Evolutionary conservation across 35 echinoderm and acorn worm genomes (phyloP), one percentile per base, ranked within the genome.

Genomic region (Ophiothrix spiculata): DNA sequence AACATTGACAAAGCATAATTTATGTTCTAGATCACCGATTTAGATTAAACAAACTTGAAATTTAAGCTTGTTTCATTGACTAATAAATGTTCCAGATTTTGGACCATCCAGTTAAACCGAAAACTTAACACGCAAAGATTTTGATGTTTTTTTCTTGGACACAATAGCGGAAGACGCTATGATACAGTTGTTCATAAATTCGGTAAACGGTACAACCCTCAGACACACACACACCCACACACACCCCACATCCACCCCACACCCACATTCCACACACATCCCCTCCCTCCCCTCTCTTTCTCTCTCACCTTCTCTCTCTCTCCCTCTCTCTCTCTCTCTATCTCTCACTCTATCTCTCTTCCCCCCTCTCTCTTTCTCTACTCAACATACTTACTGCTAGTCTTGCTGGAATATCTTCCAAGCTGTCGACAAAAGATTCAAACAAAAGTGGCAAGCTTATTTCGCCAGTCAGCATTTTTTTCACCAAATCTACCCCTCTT

Each of bases 401-500:
- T 15, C 17, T 11, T 14, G 1, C 25, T 12, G 78, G 78, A 0
- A 80, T 80, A 40, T 80, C 42, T 37, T 80, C 78, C 1, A 80
- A 39, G 38, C 13, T 19, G 19, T 80, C 32, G 42, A 80, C 78
- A 37, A 80, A 80, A 39, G 38, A 15, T 28, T 80, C 78, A 21
- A 80, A 80, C 11, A 80, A 29, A 28, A 39, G 32, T 28, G 11
- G n/a, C 11, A 80, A 39, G 16, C 78, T 80, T 14, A 37, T 36
- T 0, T 80, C 78, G 32, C 78, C 78, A 0, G 38, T 80, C 21
- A 80, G 42, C 36, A 80, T 36, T 13, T 21, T 15, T 19, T 39
- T 39, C 19, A 80, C 78, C n/a, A 80, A 23, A 39, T 80, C 78
- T 23, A 80, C 78, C 15, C 36, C 78, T 39, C 78, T 80, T 39